Evolutionary conservation across 2,113 vertebrate genomes (phyloP), one percentile per base, ranked within the genome.

Genomic region (Alouatta palliata): DNA sequence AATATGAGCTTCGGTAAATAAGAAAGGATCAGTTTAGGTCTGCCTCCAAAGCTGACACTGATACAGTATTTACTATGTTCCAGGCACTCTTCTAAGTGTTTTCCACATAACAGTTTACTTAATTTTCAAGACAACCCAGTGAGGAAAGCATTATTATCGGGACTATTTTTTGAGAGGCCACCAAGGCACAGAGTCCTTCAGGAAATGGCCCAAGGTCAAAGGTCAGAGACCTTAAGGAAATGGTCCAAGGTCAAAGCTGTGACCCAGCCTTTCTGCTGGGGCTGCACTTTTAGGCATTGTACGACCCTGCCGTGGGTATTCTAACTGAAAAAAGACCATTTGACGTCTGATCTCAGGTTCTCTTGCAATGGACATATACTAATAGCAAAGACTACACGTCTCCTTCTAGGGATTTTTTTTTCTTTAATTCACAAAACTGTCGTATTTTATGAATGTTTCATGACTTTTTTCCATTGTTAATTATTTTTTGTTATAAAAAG

Each of bases 281-380:
- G 11, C 47, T 10, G 20, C 5, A 19, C 76, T 3, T 23, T 43
- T 4, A 54, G 61, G 27, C 25, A 20, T 5, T 75, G 6, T 8
- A 13, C 7, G 21, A 2, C 35, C 7, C 64, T 4, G 11, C 4
- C 32, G 32, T 35, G 2, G 0, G 0, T 6, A 5, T 30, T 40
- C 13, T 3, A 3, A 27, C 58, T 56, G 37, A 13, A 49, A 49
- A 17, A 32, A 30, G 75, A 3, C 35, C 12, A 0, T 0, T 30
- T 0, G 30, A 13, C 58, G 7, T 9, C 11, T 49, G 35, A n/a
- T 3, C 76, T 30, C 40, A 49, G 14, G 11, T 37, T 43, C 68
- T 25, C 3, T 27, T 2, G 14, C 64, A 13, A 8, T 14, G n/a
- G 12, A 2, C 47, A n/a, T 0, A 23, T 10, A 23, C n/a, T 2